phyloP scores from a whole-genome alignment of 2,797 vertebrate genomes.

The Periophthalmus magnuspinnatus region DNA sequence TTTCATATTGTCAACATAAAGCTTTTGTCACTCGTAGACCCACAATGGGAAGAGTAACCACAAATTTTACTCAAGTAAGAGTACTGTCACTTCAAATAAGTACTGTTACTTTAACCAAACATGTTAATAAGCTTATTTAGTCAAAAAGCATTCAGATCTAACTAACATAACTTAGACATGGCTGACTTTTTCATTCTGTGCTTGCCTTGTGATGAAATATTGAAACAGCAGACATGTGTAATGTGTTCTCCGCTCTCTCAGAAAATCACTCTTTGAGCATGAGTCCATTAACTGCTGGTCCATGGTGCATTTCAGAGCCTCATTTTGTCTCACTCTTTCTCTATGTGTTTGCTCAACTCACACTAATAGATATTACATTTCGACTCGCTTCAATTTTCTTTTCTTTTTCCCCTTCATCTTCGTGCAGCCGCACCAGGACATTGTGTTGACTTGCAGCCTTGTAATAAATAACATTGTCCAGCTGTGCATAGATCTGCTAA shows the following conservation, averaged over 20 bases:
- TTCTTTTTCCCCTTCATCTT: slow-evolving; percentile 1
- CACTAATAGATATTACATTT: slow-evolving; percentile 30
- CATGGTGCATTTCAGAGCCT: slow-evolving; percentile 44
- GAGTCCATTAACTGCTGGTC: slow-evolving; percentile 56
- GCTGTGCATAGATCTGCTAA: background rate
- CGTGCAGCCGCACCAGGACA: background rate
- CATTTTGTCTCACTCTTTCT: slow-evolving; percentile 31
- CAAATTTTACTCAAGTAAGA: too few relatives aligned
- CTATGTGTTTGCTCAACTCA: slow-evolving; percentile 28
- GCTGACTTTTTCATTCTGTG: slow-evolving; percentile 13
- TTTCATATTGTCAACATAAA: too few relatives aligned
- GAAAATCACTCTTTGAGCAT: slow-evolving; percentile 46
- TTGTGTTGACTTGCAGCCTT: background rate
- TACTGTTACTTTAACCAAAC: too few relatives aligned
- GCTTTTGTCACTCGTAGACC: too few relatives aligned
- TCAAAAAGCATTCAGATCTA: background rate
- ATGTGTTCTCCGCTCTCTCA: slow-evolving; percentile 44
- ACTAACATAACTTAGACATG: slow-evolving; percentile 1
- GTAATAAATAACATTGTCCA: background rate
- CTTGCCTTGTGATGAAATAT: slow-evolving; percentile 38
- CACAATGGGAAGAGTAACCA: too few relatives aligned
- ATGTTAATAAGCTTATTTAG: background rate
- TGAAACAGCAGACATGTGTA: slow-evolving; percentile 43
- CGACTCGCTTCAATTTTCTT: background rate
- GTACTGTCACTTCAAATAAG: too few relatives aligned